A percentile compares a stretch with the other conserved stretches of the same genome.
These are phyloP conservation scores for Allolobophora icterica DNA, from an alignment of 2,888 invertebrate genomes.

Conservation along the genomic window DNA sequence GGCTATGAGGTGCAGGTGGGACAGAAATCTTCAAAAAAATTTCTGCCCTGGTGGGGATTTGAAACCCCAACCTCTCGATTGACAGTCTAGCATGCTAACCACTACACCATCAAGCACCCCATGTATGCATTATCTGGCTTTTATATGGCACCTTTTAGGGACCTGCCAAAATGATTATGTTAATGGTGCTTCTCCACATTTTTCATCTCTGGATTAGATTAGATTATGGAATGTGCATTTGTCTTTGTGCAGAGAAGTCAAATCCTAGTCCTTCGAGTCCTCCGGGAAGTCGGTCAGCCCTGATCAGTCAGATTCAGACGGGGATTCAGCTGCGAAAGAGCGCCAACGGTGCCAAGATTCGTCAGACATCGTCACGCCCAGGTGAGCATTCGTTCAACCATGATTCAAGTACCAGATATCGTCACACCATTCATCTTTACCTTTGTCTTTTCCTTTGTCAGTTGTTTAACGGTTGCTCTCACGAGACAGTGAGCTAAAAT, in stretches of 20 bases:
- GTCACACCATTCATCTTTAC: background rate
- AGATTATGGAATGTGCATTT: background rate
- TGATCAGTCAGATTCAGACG: constrained; percentile 31
- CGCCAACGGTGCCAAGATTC: constrained; percentile 27
- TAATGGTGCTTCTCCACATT: too few species aligned
- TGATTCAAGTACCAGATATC: background rate
- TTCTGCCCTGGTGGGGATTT: too few species aligned
- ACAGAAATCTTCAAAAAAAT: too few species aligned
- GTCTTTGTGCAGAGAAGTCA: constrained; percentile 19
- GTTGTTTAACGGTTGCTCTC: background rate
- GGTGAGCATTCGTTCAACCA: background rate
- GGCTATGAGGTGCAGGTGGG: too few species aligned
- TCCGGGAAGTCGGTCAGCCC: background rate
- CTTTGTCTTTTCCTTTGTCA: background rate
- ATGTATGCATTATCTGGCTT: too few species aligned
- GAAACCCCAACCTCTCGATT: too few species aligned
- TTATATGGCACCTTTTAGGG: too few species aligned
- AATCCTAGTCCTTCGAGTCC: background rate
- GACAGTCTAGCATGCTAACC: too few species aligned
- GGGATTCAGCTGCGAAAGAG: constrained; percentile 35
- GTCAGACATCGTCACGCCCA: constrained; percentile 6
- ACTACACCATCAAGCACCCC: too few species aligned
- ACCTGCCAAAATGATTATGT: too few species aligned
- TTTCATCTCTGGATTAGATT: too few species aligned
- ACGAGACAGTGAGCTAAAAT: background rate